Percentiles rank a stretch among this genome's conserved stretches.
These are phyloP conservation scores for Galeruca laticollis DNA, from an alignment of 2,888 invertebrate species.

Conservation along the genomic window DNA sequence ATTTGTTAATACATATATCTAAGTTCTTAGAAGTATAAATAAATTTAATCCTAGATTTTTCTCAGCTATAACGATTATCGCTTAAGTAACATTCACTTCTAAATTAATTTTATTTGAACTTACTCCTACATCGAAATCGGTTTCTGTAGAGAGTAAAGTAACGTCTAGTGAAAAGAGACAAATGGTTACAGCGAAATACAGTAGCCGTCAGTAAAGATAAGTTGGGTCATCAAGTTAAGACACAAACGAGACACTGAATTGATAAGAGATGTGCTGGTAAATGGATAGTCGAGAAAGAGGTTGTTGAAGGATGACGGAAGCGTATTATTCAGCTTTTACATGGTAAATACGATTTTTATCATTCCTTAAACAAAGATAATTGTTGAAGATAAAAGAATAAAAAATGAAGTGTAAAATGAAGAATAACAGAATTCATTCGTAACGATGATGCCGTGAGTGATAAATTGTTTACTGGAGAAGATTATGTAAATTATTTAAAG, in stretches of 20 bases:
- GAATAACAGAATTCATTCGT: neutral
- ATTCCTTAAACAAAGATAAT: constrained; percentile 17
- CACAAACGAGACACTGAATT: constrained; percentile 43
- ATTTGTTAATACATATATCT: too few relatives aligned
- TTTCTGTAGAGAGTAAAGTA: constrained; percentile 9
- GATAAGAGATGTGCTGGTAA: constrained; percentile 40
- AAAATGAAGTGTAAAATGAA: neutral
- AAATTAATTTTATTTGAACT: neutral
- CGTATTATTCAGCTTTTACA: constrained; percentile 21
- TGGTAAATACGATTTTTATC: constrained; percentile 14
- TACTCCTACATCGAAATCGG: neutral
- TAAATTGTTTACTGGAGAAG: neutral
- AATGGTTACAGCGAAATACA: constrained; percentile 40
- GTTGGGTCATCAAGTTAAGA: constrained; percentile 41
- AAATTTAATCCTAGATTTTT: too few relatives aligned
- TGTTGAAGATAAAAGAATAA: constrained; percentile 14
- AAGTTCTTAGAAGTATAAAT: too few relatives aligned
- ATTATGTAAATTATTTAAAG: too few relatives aligned
- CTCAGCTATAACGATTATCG: too few relatives aligned
- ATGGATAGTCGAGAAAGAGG: constrained; percentile 31
- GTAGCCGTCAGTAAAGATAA: constrained; percentile 40
- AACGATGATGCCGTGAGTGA: neutral
- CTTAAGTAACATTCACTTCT: neutral
- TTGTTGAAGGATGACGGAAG: constrained; percentile 33
- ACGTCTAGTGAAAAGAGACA: constrained; percentile 37